Conservation (phyloP, 1,140 invertebrate genomes). For the Teleogryllus occipitalis region DNA sequence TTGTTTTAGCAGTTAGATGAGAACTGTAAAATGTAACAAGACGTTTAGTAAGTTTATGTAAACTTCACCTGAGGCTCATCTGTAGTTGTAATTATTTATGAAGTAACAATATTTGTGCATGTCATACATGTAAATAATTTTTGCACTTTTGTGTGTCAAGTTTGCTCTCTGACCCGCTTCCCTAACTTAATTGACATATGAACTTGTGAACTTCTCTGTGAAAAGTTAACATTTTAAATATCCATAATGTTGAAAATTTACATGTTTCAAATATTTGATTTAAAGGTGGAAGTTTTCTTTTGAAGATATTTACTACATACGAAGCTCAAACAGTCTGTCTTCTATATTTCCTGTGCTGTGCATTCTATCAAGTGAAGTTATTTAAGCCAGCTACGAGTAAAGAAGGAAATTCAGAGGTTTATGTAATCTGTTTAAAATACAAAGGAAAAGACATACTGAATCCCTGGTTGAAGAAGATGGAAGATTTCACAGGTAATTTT, state of each 20-base stretch:
- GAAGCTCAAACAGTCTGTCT: constrained; percentile 71
- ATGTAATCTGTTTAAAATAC: constrained; percentile 70
- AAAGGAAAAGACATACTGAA: constrained; percentile 39
- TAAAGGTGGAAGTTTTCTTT: constrained; percentile 65
- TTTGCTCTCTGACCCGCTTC: no score
- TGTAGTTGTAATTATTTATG: no score
- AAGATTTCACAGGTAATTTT: constrained; percentile 38
- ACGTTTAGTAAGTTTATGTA: no score
- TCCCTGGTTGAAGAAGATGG: constrained; percentile 40
- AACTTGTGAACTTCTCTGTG: no score
- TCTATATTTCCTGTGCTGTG: constrained; percentile 68
- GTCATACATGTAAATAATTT: no score
- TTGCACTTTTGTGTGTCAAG: no score
- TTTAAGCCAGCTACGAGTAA: constrained; percentile 88
- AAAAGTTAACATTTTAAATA: no score
- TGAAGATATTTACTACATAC: constrained; percentile 92
- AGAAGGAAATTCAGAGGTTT: constrained; percentile 89
- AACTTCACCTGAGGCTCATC: no score
- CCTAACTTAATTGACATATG: no score
- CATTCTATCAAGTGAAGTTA: constrained; percentile 62
- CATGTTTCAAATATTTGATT: constrained; percentile 21
- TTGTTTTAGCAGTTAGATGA: no score
- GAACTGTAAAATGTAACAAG: no score
- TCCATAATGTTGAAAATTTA: background rate
- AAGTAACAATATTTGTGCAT: no score